Conservation (phyloP, 2,113 vertebrate species). For the Tonatia bakeri region DNA sequence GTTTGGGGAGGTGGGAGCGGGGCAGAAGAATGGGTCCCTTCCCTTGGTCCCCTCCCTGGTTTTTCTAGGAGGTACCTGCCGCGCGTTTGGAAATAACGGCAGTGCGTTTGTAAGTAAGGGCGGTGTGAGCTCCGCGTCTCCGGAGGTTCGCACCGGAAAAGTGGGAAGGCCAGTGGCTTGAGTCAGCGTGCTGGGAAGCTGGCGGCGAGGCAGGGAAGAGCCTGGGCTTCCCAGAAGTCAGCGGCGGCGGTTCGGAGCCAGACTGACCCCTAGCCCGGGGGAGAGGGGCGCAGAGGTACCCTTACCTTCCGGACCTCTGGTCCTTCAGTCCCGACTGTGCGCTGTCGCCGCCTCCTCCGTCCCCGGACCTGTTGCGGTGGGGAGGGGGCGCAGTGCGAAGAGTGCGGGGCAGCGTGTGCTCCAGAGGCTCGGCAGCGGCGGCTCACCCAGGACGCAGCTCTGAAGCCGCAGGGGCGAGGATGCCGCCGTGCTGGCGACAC, state of each 20-base stretch:
- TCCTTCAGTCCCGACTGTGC: background rate
- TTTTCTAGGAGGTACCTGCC: conserved; percentile 1
- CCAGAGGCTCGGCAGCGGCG: background rate
- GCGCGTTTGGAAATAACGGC: background rate
- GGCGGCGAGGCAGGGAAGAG: background rate
- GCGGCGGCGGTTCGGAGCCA: background rate
- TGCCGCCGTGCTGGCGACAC: background rate
- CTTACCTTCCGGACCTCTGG: conserved; percentile 45
- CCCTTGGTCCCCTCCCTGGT: background rate
- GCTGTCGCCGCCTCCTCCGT: background rate
- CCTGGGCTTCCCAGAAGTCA: conserved; percentile 25
- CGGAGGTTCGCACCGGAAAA: conserved; percentile 32
- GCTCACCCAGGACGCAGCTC: background rate
- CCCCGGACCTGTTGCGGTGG: conserved; percentile 46
- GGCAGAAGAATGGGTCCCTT: background rate
- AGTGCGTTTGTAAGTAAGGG: background rate
- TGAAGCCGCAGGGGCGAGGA: background rate
- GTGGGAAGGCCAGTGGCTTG: conserved; percentile 6
- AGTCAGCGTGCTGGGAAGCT: conserved; percentile 51
- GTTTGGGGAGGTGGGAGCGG: accelerated
- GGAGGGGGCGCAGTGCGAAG: background rate
- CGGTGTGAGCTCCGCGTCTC: background rate
- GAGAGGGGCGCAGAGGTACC: background rate
- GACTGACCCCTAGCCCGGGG: background rate
- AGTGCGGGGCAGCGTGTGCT: background rate